Conservation (phyloP, 2,113 vertebrate genomes). For the Nycticryphes semicollaris region DNA sequence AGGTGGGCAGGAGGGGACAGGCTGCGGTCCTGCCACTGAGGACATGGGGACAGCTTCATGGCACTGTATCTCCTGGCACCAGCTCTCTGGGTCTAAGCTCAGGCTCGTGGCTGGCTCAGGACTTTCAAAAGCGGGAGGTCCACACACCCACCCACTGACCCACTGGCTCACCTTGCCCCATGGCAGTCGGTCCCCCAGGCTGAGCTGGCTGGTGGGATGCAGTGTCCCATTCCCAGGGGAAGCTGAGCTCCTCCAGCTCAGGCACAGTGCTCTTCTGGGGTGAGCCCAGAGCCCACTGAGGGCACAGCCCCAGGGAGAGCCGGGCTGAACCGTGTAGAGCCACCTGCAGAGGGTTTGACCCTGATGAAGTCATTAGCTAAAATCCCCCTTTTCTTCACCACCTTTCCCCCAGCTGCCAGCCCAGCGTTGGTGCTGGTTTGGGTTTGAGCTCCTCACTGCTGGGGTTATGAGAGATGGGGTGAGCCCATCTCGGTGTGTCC, state of each 20-base stretch:
- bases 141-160: not conserved
- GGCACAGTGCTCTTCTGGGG: not conserved
- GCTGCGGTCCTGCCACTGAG: not conserved
- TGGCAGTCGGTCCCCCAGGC: not conserved
- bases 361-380: not conserved
- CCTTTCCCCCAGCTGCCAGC: not conserved
- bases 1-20: not conserved
- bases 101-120: not conserved
- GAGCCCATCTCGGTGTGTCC: accelerated
- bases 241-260: not conserved
- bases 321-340: not conserved
- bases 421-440: not conserved
- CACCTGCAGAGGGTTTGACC: not conserved
- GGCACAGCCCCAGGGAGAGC: not conserved
- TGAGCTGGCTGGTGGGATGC: not conserved
- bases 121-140: not conserved
- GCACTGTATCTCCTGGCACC: not conserved
- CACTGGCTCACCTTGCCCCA: not conserved
- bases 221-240: accelerated
- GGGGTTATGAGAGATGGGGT: not conserved
- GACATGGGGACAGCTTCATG: accelerated
- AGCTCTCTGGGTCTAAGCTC: not conserved
- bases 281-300: not conserved
- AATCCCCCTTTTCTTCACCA: not conserved
- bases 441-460: not conserved